Base-by-base conservation (phyloP, 2,797 vertebrate genomes). In the Neoniphon sammara region DNA sequence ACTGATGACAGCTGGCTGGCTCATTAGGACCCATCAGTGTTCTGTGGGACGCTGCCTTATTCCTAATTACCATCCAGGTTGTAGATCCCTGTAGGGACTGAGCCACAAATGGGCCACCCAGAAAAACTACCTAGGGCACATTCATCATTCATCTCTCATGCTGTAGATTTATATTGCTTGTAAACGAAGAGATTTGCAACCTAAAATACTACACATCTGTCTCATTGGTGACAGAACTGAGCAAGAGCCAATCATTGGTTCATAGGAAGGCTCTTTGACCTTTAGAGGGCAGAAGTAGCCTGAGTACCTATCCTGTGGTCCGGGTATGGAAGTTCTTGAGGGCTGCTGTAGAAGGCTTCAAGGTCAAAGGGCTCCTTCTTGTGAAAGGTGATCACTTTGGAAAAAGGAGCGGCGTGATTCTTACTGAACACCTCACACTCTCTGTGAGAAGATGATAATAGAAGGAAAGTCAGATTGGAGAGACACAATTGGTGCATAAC, bases 361-460 rank as follows among this genome's bases (percentile, higher is more conserved):
- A 99, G 94, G 76, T 95, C 96, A 70, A 99, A 99, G 21, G 97
- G 95, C 39, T 98, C 98, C 91, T 97, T 98, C 83, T 98, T 96
- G 92, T 98, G 98, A 92, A 99, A 99, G 0, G 97, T 98, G 85
- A 99, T 96, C 47, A 99, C 96, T 94, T 98, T 99, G 78, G 97
- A 98, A 90, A 98, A 99, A 0, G 98, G 98, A 77, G 97, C 95
- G 71, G 96, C 86, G 10, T 99, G 97, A 88, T 98, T 99, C 94
- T 97, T 98, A 60, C 94, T 85, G 81, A 98, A 99, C 58, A 99
- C 97, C 88, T 98, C 97, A 85, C 96, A 99, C 83, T 98, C 97
- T 85, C 98, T 99, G 82, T 42, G 57, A 78, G 39, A 69, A 27
- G 77, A 78, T 78, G 1, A 18, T 27, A 82, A 55, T 1, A 2